Evolutionary conservation across 92 coral and sea anemone genomes (phyloP).

Genomic region (Umimayanthus kanabou): DNA sequence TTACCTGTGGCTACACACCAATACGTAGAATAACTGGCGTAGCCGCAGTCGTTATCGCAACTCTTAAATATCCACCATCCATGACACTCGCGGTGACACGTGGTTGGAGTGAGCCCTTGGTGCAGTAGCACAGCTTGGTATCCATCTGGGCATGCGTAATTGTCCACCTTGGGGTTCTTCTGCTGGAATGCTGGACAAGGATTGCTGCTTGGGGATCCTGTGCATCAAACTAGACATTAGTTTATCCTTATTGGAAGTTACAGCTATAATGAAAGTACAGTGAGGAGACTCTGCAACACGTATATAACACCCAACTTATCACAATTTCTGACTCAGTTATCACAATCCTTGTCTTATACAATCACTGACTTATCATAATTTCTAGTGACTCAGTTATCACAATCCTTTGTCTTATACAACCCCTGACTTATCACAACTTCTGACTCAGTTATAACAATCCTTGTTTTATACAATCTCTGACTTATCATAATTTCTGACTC

Average conservation of each 20-base stretch:
- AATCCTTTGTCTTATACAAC: not conserved
- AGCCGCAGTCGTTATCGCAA: slow-evolving; percentile 76
- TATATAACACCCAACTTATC: not conserved
- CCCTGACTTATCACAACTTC: not conserved
- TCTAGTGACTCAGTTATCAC: too few species aligned
- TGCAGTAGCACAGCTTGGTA: slow-evolving; percentile 80
- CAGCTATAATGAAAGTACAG: too few species aligned
- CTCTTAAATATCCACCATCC: slow-evolving; percentile 67
- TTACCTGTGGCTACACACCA: slow-evolving; percentile 88
- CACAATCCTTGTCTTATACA: too few species aligned
- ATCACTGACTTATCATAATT: not conserved
- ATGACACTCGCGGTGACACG: slow-evolving; percentile 75
- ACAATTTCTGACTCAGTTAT: not conserved
- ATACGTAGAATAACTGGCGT: slow-evolving; percentile 62
- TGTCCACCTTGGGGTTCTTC: slow-evolving; percentile 71
- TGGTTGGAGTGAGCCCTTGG: slow-evolving; percentile 72
- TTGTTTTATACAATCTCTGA: too few species aligned
- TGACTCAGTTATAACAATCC: too few species aligned
- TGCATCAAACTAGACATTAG: not conserved
- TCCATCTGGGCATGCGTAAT: slow-evolving; percentile 68
- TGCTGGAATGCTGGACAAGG: slow-evolving; percentile 74
- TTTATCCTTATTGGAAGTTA: slow-evolving; percentile 22
- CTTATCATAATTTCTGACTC: too few species aligned
- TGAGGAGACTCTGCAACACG: too few species aligned
- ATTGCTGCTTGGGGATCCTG: slow-evolving; percentile 65